Percentiles rank a stretch among this genome's conserved stretches.
These are phyloP conservation scores for Augochlorella aurata DNA, from an alignment of 2,888 invertebrate genomes.

Conservation along the genomic window DNA sequence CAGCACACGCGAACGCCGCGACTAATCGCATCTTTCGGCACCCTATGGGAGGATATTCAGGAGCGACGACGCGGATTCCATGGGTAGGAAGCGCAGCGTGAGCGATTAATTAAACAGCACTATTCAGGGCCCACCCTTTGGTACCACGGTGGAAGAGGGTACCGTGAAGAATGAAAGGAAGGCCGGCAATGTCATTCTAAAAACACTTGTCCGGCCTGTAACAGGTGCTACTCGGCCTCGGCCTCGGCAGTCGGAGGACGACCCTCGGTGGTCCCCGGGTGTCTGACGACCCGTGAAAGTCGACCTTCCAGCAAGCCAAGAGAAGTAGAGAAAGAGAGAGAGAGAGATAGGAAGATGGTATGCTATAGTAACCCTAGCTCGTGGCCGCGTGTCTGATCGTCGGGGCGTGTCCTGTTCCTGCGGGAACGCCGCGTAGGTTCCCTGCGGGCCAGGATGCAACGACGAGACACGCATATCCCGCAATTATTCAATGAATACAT, in stretches of 20 bases:
- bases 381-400: slow-evolving; percentile 58
- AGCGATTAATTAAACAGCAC: slow-evolving; percentile 38
- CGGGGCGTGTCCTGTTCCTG: slow-evolving; percentile 68
- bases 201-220: slow-evolving; percentile 56
- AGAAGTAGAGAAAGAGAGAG: background rate
- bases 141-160: background rate
- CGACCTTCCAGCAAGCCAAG: slow-evolving; percentile 48
- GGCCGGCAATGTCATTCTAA: slow-evolving; percentile 25
- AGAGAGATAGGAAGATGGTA: background rate
- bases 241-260: slow-evolving; percentile 40
- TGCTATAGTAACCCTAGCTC: slow-evolving; percentile 53
- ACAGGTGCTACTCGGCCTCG: slow-evolving; percentile 61
- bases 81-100: background rate
- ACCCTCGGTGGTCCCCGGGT: slow-evolving; percentile 48
- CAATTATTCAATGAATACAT: slow-evolving; percentile 80
- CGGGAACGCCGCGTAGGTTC: slow-evolving; percentile 57
- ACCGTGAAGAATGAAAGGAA: slow-evolving; percentile 16
- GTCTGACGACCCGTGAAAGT: slow-evolving; percentile 68
- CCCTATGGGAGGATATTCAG: background rate
- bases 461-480: slow-evolving; percentile 71
- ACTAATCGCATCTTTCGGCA: background rate
- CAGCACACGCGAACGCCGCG: background rate
- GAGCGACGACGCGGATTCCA: background rate
- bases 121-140: slow-evolving; percentile 41
- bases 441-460: slow-evolving; percentile 41